Base-by-base conservation (phyloP, 2,797 vertebrate genomes). In the Agapornis canus region DNA sequence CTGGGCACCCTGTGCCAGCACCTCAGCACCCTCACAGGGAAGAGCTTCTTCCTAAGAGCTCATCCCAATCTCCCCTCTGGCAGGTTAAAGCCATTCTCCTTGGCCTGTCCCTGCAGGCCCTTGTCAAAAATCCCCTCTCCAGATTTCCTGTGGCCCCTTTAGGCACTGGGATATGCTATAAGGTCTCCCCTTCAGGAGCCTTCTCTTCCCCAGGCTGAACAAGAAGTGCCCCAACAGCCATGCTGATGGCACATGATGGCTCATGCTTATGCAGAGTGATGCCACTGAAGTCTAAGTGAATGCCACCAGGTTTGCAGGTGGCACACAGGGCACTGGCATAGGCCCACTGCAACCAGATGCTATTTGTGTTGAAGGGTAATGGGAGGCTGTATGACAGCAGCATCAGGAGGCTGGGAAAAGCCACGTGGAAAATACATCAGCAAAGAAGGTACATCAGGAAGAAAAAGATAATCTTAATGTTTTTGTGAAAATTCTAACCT, bases 171-270 rank as follows among this genome's bases (percentile, higher is more conserved):
- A 57, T 9, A 22, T 56, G n/a, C 54, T 23, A 13, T 56, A 32
- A 10, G n/a, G 54, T 23, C 54, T 56, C 18, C 54, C 54, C 9
- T 45, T 45, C 21, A 45, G 0, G n/a, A 56, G 54, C 54, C 9
- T 16, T 15, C 9, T 56, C 54, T 23, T 56, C 54, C n/a, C 54
- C n/a, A 56, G 13, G n/a, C 54, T 35, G 54, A 57, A 57, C n/a
- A 57, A 26, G 25, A 9, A 64, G 20, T 5, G 18, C 25, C 56
- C 23, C 7, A 1, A 8, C 42, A 45, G 32, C 13, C 45, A 43
- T 0, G 1, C 32, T 11, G 35, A 16, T 22, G 49, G 40, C 47
- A 32, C 1, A 0, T 8, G 35, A 63, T 12, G 29, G 61, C 32
- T 65, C 0, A 2, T 45, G 29, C 16, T 65, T 16, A 1, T 5